Percentiles rank a stretch among this genome's conserved stretches.
These are phyloP conservation scores for Hoplias malabaricus DNA, from an alignment of 2,113 vertebrate species.

Conservation along the genomic window DNA sequence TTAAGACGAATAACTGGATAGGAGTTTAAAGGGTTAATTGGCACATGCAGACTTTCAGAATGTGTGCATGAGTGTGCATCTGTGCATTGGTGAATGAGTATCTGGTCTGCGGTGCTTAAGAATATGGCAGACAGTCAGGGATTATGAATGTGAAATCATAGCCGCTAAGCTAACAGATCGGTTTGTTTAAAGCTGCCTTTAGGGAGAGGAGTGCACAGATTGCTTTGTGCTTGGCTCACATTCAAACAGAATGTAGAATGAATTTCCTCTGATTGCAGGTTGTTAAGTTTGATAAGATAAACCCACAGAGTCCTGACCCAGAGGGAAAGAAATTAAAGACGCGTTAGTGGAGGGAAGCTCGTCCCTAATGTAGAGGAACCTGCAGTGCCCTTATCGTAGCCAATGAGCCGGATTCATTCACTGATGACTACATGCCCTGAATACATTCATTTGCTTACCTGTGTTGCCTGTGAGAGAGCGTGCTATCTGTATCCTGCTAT, in stretches of 20 bases:
- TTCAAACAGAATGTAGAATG: constrained; percentile 52
- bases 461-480: neutral
- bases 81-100: neutral
- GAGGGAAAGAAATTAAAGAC: constrained; percentile 39
- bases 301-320: constrained; percentile 43
- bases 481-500: neutral
- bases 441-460: constrained; percentile 24
- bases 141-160: constrained; percentile 31
- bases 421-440: constrained; percentile 15
- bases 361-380: constrained; percentile 16
- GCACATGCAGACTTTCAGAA: neutral
- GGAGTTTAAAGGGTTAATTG: neutral
- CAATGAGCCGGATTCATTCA: neutral
- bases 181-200: constrained; percentile 25
- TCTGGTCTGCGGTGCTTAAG: neutral
- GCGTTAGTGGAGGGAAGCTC: constrained; percentile 4
- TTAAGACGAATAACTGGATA: neutral
- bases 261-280: constrained; percentile 48
- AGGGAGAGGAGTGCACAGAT: constrained; percentile 27
- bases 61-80: neutral
- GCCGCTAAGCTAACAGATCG: constrained; percentile 13
- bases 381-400: constrained; percentile 9
- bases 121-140: constrained; percentile 4
- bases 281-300: constrained; percentile 49
- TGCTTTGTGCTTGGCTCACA: constrained; percentile 41